These are phyloP conservation scores for Rhynchotus rufescens DNA, from an alignment of 2,797 vertebrate species.

Conservation along the genomic window DNA sequence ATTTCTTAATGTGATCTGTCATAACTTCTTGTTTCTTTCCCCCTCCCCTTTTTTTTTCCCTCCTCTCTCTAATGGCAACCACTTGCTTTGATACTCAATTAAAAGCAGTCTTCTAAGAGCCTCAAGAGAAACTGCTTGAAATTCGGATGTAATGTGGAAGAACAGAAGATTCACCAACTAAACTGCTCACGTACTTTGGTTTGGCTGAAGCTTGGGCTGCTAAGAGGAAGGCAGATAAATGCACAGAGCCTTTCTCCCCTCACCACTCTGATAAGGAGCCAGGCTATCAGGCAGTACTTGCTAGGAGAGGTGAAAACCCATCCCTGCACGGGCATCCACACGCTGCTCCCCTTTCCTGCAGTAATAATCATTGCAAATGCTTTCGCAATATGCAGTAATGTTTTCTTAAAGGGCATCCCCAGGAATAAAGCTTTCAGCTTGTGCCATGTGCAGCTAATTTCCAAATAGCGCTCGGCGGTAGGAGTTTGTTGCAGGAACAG, in stretches of 20 bases:
- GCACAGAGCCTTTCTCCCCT: background rate
- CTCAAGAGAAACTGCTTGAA: background rate
- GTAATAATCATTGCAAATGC: background rate
- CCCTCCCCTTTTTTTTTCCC: background rate
- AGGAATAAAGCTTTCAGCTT: constrained; percentile 21
- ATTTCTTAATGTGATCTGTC: constrained; percentile 59
- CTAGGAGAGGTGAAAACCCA: background rate
- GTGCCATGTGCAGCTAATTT: constrained; percentile 20
- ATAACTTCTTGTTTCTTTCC: constrained; percentile 1
- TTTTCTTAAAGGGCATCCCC: background rate
- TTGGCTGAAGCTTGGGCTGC: background rate
- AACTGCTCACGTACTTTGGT: background rate
- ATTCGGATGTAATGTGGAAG: background rate
- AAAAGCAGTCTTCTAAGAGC: background rate
- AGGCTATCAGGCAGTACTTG: background rate
- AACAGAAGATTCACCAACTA: background rate
- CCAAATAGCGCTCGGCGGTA: background rate
- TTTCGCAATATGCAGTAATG: background rate
- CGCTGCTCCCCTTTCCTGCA: background rate
- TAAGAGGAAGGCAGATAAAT: background rate
- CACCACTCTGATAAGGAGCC: background rate
- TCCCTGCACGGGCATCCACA: rapidly evolving
- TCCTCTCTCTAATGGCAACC: background rate
- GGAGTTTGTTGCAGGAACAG: constrained; percentile 60
- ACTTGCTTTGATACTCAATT: background rate